phyloP scores from a whole-genome alignment of 2,797 vertebrate genomes.

The Moxostoma hubbsi region DNA sequence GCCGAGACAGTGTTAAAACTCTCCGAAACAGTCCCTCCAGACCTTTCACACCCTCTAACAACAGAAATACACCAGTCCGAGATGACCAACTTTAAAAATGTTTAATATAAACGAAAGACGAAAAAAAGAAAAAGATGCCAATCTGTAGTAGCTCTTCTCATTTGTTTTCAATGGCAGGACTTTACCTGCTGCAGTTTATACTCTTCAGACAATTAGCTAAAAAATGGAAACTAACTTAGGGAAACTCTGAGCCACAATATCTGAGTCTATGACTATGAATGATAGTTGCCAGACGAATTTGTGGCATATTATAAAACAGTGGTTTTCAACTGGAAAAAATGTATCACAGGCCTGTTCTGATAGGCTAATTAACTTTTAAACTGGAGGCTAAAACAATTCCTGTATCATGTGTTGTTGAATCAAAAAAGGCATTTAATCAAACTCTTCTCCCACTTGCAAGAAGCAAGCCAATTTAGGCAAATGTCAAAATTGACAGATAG shows the following conservation, averaged over 20 bases:
- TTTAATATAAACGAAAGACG: not conserved
- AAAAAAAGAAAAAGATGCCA: not conserved
- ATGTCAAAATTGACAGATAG: too few relatives aligned
- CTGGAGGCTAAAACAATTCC: too few relatives aligned
- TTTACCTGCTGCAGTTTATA: not conserved
- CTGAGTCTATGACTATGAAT: not conserved
- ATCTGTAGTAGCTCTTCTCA: not conserved
- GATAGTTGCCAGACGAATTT: not conserved
- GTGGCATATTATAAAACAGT: not conserved
- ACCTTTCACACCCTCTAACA: not conserved
- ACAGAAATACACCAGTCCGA: not conserved
- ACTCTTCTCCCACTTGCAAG: too few relatives aligned
- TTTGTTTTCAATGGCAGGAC: not conserved
- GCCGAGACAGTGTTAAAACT: slow-evolving; percentile 23
- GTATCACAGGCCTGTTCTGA: too few relatives aligned
- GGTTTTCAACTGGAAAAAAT: too few relatives aligned
- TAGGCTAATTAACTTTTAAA: too few relatives aligned
- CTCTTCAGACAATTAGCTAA: not conserved
- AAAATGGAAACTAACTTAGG: not conserved
- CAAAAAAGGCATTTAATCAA: too few relatives aligned
- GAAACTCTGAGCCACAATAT: not conserved
- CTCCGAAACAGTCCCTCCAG: slow-evolving; percentile 10
- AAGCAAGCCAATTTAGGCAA: too few relatives aligned
- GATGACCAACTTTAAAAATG: not conserved
- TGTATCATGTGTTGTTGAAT: too few relatives aligned